Evolutionary conservation across 2,888 invertebrate species (phyloP), one percentile per base, ranked within the genome.

Genomic region (Lasioglossum calceatum): DNA sequence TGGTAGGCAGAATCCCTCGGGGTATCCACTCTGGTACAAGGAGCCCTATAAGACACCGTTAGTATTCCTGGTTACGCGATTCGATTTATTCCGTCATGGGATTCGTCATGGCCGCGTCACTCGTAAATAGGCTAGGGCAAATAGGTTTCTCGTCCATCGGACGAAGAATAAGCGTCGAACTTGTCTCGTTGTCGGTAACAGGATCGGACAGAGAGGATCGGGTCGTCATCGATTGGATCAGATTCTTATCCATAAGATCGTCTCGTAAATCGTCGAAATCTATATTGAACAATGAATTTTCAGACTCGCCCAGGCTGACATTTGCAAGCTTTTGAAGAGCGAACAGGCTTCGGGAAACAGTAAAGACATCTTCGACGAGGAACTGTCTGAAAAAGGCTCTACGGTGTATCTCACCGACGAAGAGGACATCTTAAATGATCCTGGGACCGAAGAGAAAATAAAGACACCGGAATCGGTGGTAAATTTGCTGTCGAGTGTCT

Each of bases 21-120:
- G 87, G 84, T 92, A 90, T 87, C 93, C 93, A 42, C 90, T 92
- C 32, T 93, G 93, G 93, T 93, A 92, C 89, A 93, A 89, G 89
- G 91, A 92, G 27, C 93, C 93, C 79, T 88, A 88, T 84, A 91
- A 92, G 82, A 90, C 88, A 82, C 88, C 88, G 90, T 93, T 87
- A 92, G 92, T 91, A 88, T 85, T 81, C 81, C 23, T 74, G 73
- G 70, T 87, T 77, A 70, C 74, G 77, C 82, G 58, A 77, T 47
- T 81, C 79, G 70, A 79, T 81, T 47, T 61, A 79, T 81, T 44
- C 70, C 67, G 67, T 67, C 67, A 36, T 4, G 67, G 36, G 36
- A 36, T 67, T 36, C 36, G 61, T 61, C 61, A 61, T 14, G 58
- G 47, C 54, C 58, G 79, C 71, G 39, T 78, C 85, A 71, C 32